Evolutionary conservation across 2,113 vertebrate species (phyloP), one percentile per base, ranked within the genome.

Genomic region (Ifrita kowaldi): DNA sequence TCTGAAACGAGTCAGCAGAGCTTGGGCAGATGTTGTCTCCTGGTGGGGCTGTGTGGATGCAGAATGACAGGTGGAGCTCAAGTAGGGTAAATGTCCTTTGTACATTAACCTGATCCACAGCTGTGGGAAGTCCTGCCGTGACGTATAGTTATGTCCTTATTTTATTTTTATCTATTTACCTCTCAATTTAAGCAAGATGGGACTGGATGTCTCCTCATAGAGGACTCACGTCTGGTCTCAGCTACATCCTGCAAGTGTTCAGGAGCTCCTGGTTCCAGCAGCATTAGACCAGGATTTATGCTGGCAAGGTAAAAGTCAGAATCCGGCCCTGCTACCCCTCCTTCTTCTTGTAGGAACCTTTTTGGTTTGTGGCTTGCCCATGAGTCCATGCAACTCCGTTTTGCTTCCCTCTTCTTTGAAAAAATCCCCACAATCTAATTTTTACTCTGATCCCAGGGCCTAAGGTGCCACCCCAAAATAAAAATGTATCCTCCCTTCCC

Each of bases 381-480:
- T 15, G 68, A 73, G 32, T 71, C 75, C 41, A 13, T 47, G 32
- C 50, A 82, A 62, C 41, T 73, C 56, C 2, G 0, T 57, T 89
- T 76, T 62, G 37, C n/a, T 79, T 86, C 80, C 55, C 47, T 82
- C 67, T 78, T 60, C 83, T 90, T 69, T 84, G 50, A 87, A 87
- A 94, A 96, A 97, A 91, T 44, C 1, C 27, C 10, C 37, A 60
- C 28, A 65, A 22, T 64, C 59, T 93, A 93, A 81, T 92, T 91
- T 96, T 93, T 69, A 50, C 68, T 90, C 30, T 14, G 84, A 55
- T 84, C 11, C 49, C 47, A 52, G 42, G 37, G 19, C 69, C 16
- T 16, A 55, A 84, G 67, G 77, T 89, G 64, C 27, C 60, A 70
- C 21, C 74, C 49, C 35, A 65, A 94, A 96, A 96, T 94, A 95